These are phyloP conservation scores for Brachynemurus nebulosus DNA, from an alignment of 2,888 invertebrate species.

Conservation along the genomic window DNA sequence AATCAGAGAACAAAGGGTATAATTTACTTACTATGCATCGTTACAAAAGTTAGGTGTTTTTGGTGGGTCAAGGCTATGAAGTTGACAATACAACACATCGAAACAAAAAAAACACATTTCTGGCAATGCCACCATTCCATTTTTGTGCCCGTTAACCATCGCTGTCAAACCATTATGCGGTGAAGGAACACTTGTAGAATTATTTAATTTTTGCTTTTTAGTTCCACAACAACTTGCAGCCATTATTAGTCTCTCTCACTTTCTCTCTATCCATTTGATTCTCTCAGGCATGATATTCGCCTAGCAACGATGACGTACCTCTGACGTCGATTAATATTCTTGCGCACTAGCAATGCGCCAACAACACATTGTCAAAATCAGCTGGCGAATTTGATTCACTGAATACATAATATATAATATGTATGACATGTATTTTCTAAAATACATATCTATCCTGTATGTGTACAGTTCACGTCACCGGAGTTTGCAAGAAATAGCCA, in stretches of 20 bases:
- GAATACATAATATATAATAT: no score
- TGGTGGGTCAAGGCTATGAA: constrained; percentile 86
- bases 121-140: constrained; percentile 60
- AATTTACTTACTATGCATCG: constrained; percentile 79
- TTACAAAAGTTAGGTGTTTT: constrained; percentile 86
- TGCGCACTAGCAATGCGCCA: background rate
- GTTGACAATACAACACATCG: constrained; percentile 90
- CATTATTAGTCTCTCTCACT: constrained; percentile 34
- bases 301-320: constrained; percentile 8
- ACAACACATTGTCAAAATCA: constrained; percentile 8
- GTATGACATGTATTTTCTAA: no score
- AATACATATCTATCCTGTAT: no score
- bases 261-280: background rate
- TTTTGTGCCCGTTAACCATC: constrained; percentile 27
- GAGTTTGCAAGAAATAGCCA: no score
- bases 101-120: constrained; percentile 99
- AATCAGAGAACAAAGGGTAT: background rate
- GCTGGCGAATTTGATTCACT: no score
- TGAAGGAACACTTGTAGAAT: constrained; percentile 30
- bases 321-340: constrained; percentile 2
- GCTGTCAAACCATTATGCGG: constrained; percentile 26
- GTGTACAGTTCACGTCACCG: no score
- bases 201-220: constrained; percentile 83
- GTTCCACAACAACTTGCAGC: constrained; percentile 85
- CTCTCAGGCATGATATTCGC: background rate